phyloP scores from a whole-genome alignment of 2,113 vertebrate genomes.

The Lepus timidus region DNA sequence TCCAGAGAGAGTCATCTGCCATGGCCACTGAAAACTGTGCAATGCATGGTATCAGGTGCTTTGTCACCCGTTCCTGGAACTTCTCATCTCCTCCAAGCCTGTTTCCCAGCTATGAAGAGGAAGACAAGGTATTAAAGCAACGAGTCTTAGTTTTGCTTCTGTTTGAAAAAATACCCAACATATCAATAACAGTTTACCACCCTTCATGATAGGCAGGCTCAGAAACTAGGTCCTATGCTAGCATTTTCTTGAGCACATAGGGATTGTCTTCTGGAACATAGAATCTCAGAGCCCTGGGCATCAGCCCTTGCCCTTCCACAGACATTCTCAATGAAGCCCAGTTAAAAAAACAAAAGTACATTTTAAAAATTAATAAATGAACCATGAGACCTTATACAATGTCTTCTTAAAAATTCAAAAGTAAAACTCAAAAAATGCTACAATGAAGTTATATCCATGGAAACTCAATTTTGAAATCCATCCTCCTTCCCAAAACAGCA shows the following conservation, averaged over 20 bases:
- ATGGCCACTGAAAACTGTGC: slow-evolving; percentile 95
- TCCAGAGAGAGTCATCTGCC: slow-evolving; percentile 96
- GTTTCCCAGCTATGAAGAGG: slow-evolving; percentile 93
- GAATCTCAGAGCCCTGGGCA: not conserved
- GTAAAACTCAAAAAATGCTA: not conserved
- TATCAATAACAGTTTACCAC: not conserved
- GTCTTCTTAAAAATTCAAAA: slow-evolving; percentile 17
- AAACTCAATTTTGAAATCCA: slow-evolving; percentile 19
- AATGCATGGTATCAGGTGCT: slow-evolving; percentile 93
- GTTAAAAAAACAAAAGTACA: not conserved
- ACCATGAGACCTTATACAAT: not conserved
- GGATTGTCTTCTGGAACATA: not conserved
- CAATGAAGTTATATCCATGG: not conserved
- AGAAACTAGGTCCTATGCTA: not conserved
- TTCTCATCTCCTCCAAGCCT: slow-evolving; percentile 90
- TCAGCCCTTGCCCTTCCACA: not conserved
- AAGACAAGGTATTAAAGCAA: slow-evolving; percentile 12
- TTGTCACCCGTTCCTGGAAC: slow-evolving; percentile 91
- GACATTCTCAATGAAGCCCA: not conserved
- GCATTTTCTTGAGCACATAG: not conserved
- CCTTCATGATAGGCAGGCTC: not conserved
- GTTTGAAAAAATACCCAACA: not conserved
- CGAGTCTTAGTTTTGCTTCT: not conserved
- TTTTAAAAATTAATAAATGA: not conserved
- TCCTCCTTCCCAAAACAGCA: not conserved